phyloP scores from a whole-genome alignment of 2,888 invertebrate genomes.

The Hoplodrina blanda region DNA sequence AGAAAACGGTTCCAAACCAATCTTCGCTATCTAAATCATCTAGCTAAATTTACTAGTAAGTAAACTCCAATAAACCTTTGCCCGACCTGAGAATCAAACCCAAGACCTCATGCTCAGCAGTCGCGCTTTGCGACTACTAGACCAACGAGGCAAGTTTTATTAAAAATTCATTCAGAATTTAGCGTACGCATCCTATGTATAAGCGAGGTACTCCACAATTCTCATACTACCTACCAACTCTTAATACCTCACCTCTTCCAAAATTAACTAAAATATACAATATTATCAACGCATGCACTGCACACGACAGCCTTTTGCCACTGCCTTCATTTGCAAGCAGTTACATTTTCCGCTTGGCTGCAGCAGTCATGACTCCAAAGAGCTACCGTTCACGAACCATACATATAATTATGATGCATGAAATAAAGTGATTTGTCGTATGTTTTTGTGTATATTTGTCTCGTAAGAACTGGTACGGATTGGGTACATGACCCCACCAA shows the following conservation, averaged over 20 bases:
- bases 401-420: slow-evolving; percentile 32
- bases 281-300: slow-evolving; percentile 47
- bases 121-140: no score
- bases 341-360: slow-evolving; percentile 66
- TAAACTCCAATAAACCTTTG: no score
- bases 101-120: no score
- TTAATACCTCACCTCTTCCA: slow-evolving; percentile 22
- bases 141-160: background rate
- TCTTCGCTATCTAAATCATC: no score
- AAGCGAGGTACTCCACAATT: background rate
- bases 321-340: slow-evolving; percentile 68
- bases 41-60: no score
- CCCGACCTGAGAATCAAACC: no score
- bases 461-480: no score
- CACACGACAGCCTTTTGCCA: slow-evolving; percentile 66
- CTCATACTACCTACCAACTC: background rate
- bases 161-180: background rate
- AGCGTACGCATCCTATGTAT: background rate
- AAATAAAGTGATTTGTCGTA: slow-evolving; percentile 19
- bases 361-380: slow-evolving; percentile 44
- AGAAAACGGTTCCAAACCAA: no score
- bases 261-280: slow-evolving; percentile 52
- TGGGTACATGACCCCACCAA: no score
- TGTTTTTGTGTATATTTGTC: slow-evolving; percentile 10
- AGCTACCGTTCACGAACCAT: slow-evolving; percentile 42